Evolutionary conservation across 2,888 invertebrate species (phyloP).

Genomic region (Agriopis marginaria): DNA sequence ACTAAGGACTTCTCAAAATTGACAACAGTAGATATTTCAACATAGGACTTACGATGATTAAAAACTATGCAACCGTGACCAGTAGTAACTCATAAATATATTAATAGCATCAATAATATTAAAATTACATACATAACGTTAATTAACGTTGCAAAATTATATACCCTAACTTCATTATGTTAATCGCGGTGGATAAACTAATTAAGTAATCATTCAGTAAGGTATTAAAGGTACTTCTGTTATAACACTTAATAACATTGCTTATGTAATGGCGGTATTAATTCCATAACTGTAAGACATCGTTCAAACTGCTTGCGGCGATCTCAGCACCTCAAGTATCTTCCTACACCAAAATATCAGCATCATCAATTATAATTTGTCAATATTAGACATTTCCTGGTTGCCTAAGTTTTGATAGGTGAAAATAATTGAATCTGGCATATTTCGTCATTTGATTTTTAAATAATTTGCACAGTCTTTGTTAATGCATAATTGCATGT

Average conservation of each 20-base stretch:
- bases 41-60: background rate
- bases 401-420: constrained; percentile 38
- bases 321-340: constrained; percentile 39
- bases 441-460: constrained; percentile 9
- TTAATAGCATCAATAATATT: constrained; percentile 3
- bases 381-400: constrained; percentile 48
- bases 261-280: constrained; percentile 36
- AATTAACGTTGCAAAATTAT: constrained; percentile 13
- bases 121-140: constrained; percentile 6
- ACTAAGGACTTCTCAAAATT: too few relatives aligned
- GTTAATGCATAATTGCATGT: background rate
- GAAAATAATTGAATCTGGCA: constrained; percentile 41
- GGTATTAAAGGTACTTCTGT: constrained; percentile 23
- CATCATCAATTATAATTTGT: constrained; percentile 56
- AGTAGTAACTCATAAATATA: background rate
- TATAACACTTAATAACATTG: constrained; percentile 7
- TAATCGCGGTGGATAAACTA: constrained; percentile 35
- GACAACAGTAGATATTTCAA: too few relatives aligned
- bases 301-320: constrained; percentile 34
- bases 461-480: background rate
- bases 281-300: constrained; percentile 19
- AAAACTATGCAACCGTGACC: background rate
- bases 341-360: constrained; percentile 42
- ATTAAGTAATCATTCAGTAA: constrained; percentile 36
- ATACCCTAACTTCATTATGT: constrained; percentile 38